Evolutionary conservation across 2,888 invertebrate genomes (phyloP), one percentile per base, ranked within the genome.

Genomic region (Dryococelus australis): DNA sequence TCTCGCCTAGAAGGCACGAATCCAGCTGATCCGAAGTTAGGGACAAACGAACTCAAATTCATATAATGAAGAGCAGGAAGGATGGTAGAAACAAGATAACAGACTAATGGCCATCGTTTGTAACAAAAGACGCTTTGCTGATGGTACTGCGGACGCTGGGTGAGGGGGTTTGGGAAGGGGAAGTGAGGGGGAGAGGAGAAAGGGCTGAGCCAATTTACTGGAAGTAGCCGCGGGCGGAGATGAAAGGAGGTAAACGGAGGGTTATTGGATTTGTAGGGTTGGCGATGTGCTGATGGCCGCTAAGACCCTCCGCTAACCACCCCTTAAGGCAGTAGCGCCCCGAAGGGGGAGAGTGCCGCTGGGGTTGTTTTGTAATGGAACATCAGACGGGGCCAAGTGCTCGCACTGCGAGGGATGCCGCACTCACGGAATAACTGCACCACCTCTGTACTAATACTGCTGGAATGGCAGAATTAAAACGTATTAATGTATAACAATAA

Each of bases 361-460:
- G 47, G 47, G 47, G 47, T 47, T 47, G 47, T 47, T 47, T 16
- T 47, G 47, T 47, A 13, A 47, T 47, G 16, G 16, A 2, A 47
- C 65, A 65, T 65, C 65, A n/a, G 65, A 1, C 65, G 65, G 20
- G 65, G 65, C n/a, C 78, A n/a, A 78, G 24, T 78, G n/a, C 78
- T 78, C 20, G 3, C n/a, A n/a, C 20, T 2, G 20, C 20, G 5
- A 20, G 78, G 78, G 24, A 78, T 78, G n/a, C 5, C 20, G 78
- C n/a, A 5, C n/a, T 78, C 5, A 78, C n/a, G 78, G 24, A n/a
- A 78, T 78, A n/a, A 20, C 20, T n/a, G n/a, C n/a, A n/a, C 78
- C 78, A 78, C 78, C 78, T 3, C 5, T n/a, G 78, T 78, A n/a
- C n/a, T 88, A 86, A 86, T 12, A 79, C 84, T 35, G 35, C 35